These are phyloP conservation scores for Pemphredon lugubris DNA, from an alignment of 2,888 invertebrate genomes.

Conservation along the genomic window DNA sequence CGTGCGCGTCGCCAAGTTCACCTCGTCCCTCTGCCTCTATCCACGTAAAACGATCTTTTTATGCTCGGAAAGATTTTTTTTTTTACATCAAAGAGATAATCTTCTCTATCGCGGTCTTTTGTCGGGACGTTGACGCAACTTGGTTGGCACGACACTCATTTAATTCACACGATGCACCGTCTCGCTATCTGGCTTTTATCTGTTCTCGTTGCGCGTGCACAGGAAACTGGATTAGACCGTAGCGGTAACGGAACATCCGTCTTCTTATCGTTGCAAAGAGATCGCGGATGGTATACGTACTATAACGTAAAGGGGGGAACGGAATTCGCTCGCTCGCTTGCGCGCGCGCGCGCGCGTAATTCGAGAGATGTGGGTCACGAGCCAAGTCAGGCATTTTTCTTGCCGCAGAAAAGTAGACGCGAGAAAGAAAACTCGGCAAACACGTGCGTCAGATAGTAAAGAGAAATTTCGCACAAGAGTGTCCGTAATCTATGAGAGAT, in stretches of 20 bases:
- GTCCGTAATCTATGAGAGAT: too few species aligned
- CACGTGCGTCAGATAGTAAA: too few species aligned
- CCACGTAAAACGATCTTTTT: too few species aligned
- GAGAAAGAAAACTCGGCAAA: background rate
- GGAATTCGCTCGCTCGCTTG: slow-evolving; percentile 22
- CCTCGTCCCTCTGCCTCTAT: too few species aligned
- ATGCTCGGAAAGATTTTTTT: slow-evolving; percentile 20
- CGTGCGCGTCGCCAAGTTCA: too few species aligned
- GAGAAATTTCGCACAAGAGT: too few species aligned
- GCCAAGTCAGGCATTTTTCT: slow-evolving; percentile 6
- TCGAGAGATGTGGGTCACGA: slow-evolving; percentile 56
- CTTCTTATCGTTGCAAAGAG: slow-evolving; percentile 48
- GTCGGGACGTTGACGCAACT: too few species aligned
- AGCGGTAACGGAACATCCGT: slow-evolving; percentile 50
- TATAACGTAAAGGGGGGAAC: slow-evolving; percentile 13
- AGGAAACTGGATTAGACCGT: slow-evolving; percentile 52
- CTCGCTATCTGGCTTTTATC: slow-evolving; percentile 42
- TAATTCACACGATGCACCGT: slow-evolving; percentile 1
- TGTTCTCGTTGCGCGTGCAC: slow-evolving; percentile 27
- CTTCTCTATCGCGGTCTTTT: background rate
- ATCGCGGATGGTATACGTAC: slow-evolving; percentile 30
- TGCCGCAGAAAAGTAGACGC: background rate
- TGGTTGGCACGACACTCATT: too few species aligned
- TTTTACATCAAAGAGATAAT: too few species aligned
- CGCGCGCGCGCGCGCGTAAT: slow-evolving; percentile 30